These are phyloP conservation scores for Polydrusus cervinus DNA, from an alignment of 2,888 invertebrate species.

Conservation along the genomic window DNA sequence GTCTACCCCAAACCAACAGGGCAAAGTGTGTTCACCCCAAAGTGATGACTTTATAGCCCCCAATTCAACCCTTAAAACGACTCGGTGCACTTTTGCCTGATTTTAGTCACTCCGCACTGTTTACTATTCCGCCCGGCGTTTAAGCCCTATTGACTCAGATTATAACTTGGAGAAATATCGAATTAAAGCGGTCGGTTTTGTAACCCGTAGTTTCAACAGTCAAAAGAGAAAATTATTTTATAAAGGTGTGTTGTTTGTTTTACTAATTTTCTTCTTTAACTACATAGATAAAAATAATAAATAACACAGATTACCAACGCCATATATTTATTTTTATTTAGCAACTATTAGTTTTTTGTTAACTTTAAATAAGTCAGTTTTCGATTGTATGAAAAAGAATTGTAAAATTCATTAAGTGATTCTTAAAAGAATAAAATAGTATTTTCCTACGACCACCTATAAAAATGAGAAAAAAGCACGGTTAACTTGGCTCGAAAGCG, in stretches of 20 bases:
- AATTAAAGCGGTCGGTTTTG: constrained; percentile 52
- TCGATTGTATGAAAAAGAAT: too few species aligned
- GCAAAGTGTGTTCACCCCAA: constrained; percentile 35
- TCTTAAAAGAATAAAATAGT: too few species aligned
- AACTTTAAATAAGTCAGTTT: too few species aligned
- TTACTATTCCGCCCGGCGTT: constrained; percentile 57
- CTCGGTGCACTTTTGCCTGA: constrained; percentile 50
- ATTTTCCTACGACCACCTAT: too few species aligned
- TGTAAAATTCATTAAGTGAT: too few species aligned
- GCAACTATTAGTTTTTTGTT: too few species aligned
- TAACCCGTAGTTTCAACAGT: constrained; percentile 3
- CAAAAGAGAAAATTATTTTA: constrained; percentile 2
- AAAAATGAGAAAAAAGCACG: too few species aligned
- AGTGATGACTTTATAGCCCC: constrained; percentile 46
- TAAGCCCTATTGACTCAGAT: constrained; percentile 58
- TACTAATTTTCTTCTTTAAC: too few species aligned
- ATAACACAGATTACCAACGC: too few species aligned
- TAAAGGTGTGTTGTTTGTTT: not conserved
- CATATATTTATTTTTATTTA: too few species aligned
- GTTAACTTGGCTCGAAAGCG: too few species aligned
- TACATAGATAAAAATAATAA: too few species aligned
- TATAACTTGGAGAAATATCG: constrained; percentile 58
- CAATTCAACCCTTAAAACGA: constrained; percentile 43
- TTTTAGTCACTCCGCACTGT: constrained; percentile 49
- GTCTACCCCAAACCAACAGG: constrained; percentile 25